Evolutionary conservation across 2,797 vertebrate genomes (phyloP).

Genomic region (Phyllotis vaccarum): DNA sequence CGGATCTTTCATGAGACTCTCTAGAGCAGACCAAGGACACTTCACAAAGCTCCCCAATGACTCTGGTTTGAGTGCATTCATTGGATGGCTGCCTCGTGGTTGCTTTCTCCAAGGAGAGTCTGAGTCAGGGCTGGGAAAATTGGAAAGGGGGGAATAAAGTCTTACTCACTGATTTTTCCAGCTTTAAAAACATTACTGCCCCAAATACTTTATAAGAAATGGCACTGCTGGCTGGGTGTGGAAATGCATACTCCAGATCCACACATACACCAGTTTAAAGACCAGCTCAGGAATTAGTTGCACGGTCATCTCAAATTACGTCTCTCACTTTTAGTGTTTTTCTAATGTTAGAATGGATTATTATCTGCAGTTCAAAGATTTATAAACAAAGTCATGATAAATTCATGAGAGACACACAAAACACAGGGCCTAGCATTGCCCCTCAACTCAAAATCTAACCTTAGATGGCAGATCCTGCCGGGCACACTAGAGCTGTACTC

Average conservation of each 20-base stretch:
- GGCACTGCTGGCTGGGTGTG: background rate
- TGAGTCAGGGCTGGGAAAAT: background rate
- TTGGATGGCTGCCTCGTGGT: background rate
- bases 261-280: background rate
- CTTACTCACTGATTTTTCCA: background rate
- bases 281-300: background rate
- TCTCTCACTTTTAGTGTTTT: background rate
- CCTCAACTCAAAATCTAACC: background rate
- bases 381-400: background rate
- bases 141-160: background rate
- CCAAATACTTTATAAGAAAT: background rate
- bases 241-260: background rate
- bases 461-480: background rate
- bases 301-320: background rate
- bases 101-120: background rate
- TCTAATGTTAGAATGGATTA: background rate
- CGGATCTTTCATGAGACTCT: background rate
- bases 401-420: background rate
- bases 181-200: too few species aligned
- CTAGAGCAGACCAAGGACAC: background rate
- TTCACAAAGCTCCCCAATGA: background rate
- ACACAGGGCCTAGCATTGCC: background rate
- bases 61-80: background rate
- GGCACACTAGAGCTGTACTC: background rate
- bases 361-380: background rate